Base-by-base conservation (phyloP, 2,888 invertebrate genomes). In the Chirona hameri region DNA sequence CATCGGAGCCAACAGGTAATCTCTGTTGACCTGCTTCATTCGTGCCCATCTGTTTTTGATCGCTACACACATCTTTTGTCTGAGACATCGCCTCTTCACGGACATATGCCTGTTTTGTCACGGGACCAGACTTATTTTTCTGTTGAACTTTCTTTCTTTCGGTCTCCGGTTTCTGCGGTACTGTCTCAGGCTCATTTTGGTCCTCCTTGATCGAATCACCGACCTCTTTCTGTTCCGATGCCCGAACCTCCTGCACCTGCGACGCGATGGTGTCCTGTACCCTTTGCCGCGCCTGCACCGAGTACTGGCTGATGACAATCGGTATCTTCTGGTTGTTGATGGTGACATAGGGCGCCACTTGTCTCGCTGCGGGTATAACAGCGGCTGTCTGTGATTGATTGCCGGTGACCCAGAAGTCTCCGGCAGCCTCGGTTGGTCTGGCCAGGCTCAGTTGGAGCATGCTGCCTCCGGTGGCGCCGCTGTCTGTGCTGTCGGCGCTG, bases 321-420 rank as follows among this genome's bases (percentile, higher is more conserved):
- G 76, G 76, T 39, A 76, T 46, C 24, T 76, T 76, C 76, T 76
- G 39, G 31, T 76, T 76, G 46, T 76, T 76, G 76, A 76, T 76
- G 24, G 76, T 76, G 5, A 76, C 24, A 24, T 76, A 76, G 10
- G 76, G 76, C 46, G 46, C 21, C 21, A 24, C 10, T 2, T 46
- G 76, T 24, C 76, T 18, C 24, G 39, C 24, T 39, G 76, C 9
- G 46, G 21, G 46, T 24, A 24, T 18, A 10, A 18, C 39, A 24
- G 76, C 3, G 21, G 24, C 14, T 18, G 12, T 21, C 5, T 65
- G n/a, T 9, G 76, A 10, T 46, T 76, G 39, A 10, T 24, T 76
- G 39, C 39, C 15, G 39, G 39, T 76, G 46, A 76, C 24, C 76
- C 76, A 76, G 46, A 76, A 76, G 46, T 76, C 76, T 39, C 76